phyloP scores from a whole-genome alignment of 2,888 invertebrate genomes.

The Standfussiana lucernea region DNA sequence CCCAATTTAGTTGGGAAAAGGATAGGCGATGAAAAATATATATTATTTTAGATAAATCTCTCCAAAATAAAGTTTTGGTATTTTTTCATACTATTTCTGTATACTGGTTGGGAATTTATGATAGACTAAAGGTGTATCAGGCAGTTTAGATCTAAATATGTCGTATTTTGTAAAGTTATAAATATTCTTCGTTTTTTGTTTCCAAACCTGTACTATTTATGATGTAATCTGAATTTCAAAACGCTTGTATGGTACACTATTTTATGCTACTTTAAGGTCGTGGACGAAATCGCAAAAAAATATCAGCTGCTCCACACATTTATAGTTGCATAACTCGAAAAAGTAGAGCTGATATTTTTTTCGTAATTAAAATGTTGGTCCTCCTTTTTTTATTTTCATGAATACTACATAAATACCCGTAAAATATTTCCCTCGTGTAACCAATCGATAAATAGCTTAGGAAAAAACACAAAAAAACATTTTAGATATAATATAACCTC shows the following conservation, averaged over 20 bases:
- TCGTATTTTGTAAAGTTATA: background rate
- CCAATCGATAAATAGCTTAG: background rate
- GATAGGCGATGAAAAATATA: background rate
- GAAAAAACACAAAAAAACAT: background rate
- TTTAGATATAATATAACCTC: too few relatives aligned
- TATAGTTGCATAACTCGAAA: background rate
- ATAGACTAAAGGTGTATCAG: background rate
- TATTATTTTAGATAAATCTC: background rate
- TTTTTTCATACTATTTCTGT: background rate
- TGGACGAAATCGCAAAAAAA: background rate
- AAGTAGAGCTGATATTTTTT: background rate
- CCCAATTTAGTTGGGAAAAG: background rate
- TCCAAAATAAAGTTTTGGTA: background rate
- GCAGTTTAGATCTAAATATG: slow-evolving; percentile 3
- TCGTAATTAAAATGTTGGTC: background rate
- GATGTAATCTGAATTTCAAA: background rate
- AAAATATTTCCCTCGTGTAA: too few relatives aligned
- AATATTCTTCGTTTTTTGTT: too few relatives aligned
- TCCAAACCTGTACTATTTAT: background rate
- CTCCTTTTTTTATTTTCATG: background rate
- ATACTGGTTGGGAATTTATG: slow-evolving; percentile 3
- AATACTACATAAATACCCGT: too few relatives aligned
- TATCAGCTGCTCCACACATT: background rate
- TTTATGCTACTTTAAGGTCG: background rate
- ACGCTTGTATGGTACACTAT: background rate